Evolutionary conservation across 1,140 invertebrate species (phyloP).

Genomic region (Pogonognathellus flavescens): DNA sequence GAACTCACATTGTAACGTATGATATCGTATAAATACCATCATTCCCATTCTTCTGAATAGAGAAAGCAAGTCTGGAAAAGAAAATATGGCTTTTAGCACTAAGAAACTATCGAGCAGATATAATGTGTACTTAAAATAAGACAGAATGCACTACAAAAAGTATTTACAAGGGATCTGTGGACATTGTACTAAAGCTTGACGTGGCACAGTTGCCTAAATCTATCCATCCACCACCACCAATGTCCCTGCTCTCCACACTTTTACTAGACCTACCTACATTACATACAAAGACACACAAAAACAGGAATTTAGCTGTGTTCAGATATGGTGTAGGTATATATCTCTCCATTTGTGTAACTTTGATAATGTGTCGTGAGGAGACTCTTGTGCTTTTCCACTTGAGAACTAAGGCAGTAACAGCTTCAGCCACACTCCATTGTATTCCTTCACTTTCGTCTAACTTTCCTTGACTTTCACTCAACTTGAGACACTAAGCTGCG

Average conservation of each 20-base stretch:
- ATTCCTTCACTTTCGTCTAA: not conserved
- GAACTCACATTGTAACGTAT: not conserved
- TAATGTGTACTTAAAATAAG: constrained; percentile 42
- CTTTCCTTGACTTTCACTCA: constrained; percentile 32
- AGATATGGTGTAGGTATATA: not conserved
- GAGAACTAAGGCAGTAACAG: constrained; percentile 24
- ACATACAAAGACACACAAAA: no score
- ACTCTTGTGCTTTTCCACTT: constrained; percentile 16
- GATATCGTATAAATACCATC: constrained; percentile 25
- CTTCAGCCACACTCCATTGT: constrained; percentile 15
- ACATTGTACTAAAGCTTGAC: not conserved
- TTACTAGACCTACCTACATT: not conserved
- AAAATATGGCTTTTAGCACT: constrained; percentile 30
- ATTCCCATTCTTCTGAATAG: constrained; percentile 11
- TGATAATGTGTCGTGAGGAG: constrained; percentile 10
- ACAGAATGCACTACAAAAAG: constrained; percentile 10
- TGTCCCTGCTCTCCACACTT: not conserved
- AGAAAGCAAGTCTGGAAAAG: not conserved
- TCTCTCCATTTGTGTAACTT: constrained; percentile 10
- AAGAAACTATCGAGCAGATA: constrained; percentile 38
- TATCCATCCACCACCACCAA: constrained; percentile 22
- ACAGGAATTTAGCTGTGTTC: not conserved
- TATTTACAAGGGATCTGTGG: constrained; percentile 25
- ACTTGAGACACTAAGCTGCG: constrained; percentile 6
- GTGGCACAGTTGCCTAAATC: constrained; percentile 37